A percentile compares a stretch with the other conserved stretches of the same genome.
Conservation (phyloP, 1,140 invertebrate species). For the Atta cephalotes region DNA sequence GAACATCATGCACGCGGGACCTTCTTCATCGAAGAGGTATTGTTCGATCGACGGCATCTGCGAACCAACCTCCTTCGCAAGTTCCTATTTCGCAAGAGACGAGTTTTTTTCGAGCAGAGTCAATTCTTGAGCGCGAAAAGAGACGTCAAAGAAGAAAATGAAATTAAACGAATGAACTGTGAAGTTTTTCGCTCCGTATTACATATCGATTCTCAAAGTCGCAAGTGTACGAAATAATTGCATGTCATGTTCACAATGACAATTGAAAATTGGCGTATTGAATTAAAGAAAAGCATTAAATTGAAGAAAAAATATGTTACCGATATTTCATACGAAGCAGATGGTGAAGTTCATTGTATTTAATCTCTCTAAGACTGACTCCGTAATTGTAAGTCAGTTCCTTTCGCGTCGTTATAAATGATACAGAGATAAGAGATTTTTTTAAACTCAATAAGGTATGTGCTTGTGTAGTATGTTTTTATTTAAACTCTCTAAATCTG, state of each 20-base stretch:
- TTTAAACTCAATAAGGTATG: neutral
- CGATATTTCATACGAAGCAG: neutral
- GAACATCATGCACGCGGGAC: conserved; percentile 4
- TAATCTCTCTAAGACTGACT: conserved; percentile 1
- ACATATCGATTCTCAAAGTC: neutral
- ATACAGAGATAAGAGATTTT: neutral
- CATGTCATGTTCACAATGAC: neutral
- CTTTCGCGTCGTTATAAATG: conserved; percentile 12
- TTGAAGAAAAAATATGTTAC: neutral
- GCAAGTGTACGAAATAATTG: neutral
- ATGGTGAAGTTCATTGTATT: neutral
- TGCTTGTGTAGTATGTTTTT: neutral
- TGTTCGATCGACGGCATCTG: conserved; percentile 4
- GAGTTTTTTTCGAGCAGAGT: conserved; percentile 10
- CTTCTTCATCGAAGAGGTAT: conserved; percentile 31
- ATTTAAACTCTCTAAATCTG: neutral
- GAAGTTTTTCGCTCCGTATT: neutral
- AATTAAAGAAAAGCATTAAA: neutral
- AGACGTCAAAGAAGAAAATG: neutral
- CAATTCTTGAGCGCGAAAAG: conserved; percentile 4
- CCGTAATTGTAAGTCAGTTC: conserved; percentile 21
- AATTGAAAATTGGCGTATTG: neutral
- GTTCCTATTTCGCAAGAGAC: conserved; percentile 33
- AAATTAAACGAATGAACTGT: conserved; percentile 6
- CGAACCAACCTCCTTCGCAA: conserved; percentile 11